These are phyloP conservation scores for Ectropis grisescens DNA, from an alignment of 1,140 invertebrate genomes.

Conservation along the genomic window DNA sequence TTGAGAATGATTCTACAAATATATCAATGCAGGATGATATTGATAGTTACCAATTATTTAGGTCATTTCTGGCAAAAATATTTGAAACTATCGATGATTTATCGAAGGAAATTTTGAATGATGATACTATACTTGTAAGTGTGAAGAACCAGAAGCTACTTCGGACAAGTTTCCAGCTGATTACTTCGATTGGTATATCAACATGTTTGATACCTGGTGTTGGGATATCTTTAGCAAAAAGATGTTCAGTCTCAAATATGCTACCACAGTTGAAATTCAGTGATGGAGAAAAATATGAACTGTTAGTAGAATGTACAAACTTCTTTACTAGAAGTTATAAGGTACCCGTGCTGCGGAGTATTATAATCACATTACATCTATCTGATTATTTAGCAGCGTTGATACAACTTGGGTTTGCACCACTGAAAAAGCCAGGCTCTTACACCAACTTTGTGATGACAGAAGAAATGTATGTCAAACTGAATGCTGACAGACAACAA, in stretches of 20 bases:
- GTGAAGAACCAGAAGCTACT: conserved; percentile 71
- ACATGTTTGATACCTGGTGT: conserved; percentile 76
- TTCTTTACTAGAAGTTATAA: conserved; percentile 42
- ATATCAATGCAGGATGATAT: conserved; percentile 7
- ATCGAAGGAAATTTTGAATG: conserved; percentile 26
- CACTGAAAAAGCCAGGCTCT: conserved; percentile 71
- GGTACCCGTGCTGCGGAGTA: conserved; percentile 49
- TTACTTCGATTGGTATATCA: conserved; percentile 75
- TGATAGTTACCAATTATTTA: conserved; percentile 12
- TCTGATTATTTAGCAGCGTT: conserved; percentile 74
- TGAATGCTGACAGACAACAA: conserved; percentile 66
- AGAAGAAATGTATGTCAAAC: conserved; percentile 64
- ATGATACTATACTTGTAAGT: conserved; percentile 68
- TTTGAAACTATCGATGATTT: conserved; percentile 49
- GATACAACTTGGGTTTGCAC: conserved; percentile 79
- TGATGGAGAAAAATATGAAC: conserved; percentile 54
- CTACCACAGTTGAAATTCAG: conserved; percentile 27
- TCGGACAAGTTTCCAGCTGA: conserved; percentile 71
- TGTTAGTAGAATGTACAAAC: conserved; percentile 38
- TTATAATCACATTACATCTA: conserved; percentile 63
- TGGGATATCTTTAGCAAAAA: conserved; percentile 69
- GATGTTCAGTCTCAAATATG: conserved; percentile 30
- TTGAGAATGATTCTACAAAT: conserved; percentile 1
- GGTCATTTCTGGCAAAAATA: conserved; percentile 36
- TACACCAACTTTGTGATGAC: conserved; percentile 65